Evolutionary conservation across 2,888 invertebrate genomes (phyloP).

Genomic region (Danaus chrysippus): DNA sequence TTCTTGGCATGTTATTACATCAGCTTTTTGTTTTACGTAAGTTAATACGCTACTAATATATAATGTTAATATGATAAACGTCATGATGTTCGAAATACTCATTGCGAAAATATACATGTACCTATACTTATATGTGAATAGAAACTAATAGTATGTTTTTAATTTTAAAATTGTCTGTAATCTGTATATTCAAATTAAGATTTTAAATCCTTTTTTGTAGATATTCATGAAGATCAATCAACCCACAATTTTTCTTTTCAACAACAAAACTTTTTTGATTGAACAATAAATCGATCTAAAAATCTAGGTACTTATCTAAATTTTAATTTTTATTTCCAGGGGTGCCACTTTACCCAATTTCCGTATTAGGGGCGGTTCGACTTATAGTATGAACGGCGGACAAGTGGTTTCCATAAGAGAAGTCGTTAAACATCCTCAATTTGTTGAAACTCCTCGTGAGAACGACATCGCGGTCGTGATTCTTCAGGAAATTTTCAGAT

Average conservation of each 20-base stretch:
- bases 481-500: slow-evolving; percentile 35
- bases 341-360: slow-evolving; percentile 42
- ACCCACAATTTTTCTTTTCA: too few relatives aligned
- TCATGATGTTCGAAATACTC: not conserved
- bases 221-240: too few relatives aligned
- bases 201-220: too few relatives aligned
- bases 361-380: slow-evolving; percentile 51
- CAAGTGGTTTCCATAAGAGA: slow-evolving; percentile 31
- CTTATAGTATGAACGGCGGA: slow-evolving; percentile 50
- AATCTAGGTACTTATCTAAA: too few relatives aligned
- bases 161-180: too few relatives aligned
- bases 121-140: too few relatives aligned
- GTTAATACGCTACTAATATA: slow-evolving; percentile 31
- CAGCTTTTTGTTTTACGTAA: slow-evolving; percentile 55
- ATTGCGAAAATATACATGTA: too few relatives aligned
- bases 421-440: slow-evolving; percentile 45
- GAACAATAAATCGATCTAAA: too few relatives aligned
- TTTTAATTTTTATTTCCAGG: slow-evolving; percentile 33
- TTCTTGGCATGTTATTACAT: slow-evolving; percentile 52
- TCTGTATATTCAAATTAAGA: too few relatives aligned
- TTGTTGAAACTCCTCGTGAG: slow-evolving; percentile 40
- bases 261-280: too few relatives aligned
- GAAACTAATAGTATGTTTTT: too few relatives aligned
- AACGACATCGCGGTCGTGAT: slow-evolving; percentile 46
- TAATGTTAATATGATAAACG: not conserved